phyloP scores from a whole-genome alignment of 37 sponge, comb jelly and placozoan species.

The Aplysina aerophoba region DNA sequence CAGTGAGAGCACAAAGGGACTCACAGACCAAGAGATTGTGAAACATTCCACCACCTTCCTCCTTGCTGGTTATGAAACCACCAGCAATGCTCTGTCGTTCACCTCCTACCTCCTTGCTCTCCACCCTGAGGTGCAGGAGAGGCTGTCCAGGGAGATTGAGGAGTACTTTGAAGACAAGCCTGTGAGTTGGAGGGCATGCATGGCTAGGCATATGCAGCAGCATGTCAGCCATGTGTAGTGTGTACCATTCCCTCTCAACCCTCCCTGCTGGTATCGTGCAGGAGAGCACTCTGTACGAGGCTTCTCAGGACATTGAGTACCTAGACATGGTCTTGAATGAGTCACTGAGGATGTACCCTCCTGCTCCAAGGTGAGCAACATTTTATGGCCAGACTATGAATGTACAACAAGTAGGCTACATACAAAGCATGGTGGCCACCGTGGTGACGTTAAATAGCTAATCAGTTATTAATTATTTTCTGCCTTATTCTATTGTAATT shows the following conservation, averaged over 20 bases:
- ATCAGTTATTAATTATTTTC: too few relatives aligned
- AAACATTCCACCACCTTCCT: conserved; percentile 58
- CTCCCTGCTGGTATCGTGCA: neutral
- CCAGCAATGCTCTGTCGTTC: conserved; percentile 67
- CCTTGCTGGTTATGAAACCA: conserved; percentile 88
- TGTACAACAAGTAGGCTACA: neutral
- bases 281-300: conserved; percentile 74
- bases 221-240: neutral
- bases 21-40: conserved; percentile 62
- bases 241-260: neutral
- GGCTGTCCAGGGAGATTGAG: conserved; percentile 60
- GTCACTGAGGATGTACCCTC: conserved; percentile 76
- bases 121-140: conserved; percentile 70
- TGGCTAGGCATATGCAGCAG: neutral
- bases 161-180: conserved; percentile 60
- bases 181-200: conserved; percentile 34
- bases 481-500: neutral
- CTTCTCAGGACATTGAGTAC: conserved; percentile 68
- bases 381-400: neutral
- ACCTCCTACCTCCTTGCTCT: conserved; percentile 71
- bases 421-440: neutral
- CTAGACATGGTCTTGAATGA: conserved; percentile 78
- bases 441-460: neutral
- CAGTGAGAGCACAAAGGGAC: neutral
- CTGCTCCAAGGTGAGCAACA: conserved; percentile 53